Percentiles rank a stretch among this genome's conserved stretches.
Conservation (phyloP, 2,888 invertebrate species). For the Dolomedes plantarius region DNA sequence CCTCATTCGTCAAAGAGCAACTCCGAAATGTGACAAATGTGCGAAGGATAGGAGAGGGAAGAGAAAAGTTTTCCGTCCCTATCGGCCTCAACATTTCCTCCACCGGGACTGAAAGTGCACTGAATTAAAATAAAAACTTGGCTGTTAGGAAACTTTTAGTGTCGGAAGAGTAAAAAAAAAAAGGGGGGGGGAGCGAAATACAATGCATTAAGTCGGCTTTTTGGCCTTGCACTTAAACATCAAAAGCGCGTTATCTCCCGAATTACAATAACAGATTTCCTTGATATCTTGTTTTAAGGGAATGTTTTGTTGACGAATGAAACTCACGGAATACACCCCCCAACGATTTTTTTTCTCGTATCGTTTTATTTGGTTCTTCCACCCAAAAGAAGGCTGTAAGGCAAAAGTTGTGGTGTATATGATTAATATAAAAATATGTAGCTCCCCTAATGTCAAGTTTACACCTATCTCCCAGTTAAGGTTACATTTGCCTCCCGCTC, state of each 20-base stretch:
- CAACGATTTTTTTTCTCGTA: too few relatives aligned
- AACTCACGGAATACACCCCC: background rate
- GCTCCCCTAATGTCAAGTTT: too few relatives aligned
- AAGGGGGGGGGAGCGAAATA: background rate
- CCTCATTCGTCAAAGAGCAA: conserved; percentile 36
- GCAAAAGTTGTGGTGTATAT: too few relatives aligned
- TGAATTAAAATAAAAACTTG: conserved; percentile 24
- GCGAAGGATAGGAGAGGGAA: background rate
- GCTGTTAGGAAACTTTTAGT: background rate
- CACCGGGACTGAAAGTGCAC: background rate
- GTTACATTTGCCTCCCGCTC: too few relatives aligned
- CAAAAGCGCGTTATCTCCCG: background rate
- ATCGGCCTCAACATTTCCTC: background rate
- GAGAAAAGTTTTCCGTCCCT: background rate
- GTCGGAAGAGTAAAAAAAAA: background rate
- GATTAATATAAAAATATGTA: too few relatives aligned
- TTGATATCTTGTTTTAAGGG: background rate
- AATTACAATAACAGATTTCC: background rate
- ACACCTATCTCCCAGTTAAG: too few relatives aligned
- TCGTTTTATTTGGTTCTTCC: too few relatives aligned
- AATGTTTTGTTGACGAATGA: background rate
- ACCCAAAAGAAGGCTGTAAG: too few relatives aligned
- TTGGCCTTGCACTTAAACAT: background rate
- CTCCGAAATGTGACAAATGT: conserved; percentile 37
- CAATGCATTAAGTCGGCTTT: background rate